These are phyloP conservation scores for Carassius carassius DNA, from an alignment of 2,113 vertebrate species.

Conservation along the genomic window DNA sequence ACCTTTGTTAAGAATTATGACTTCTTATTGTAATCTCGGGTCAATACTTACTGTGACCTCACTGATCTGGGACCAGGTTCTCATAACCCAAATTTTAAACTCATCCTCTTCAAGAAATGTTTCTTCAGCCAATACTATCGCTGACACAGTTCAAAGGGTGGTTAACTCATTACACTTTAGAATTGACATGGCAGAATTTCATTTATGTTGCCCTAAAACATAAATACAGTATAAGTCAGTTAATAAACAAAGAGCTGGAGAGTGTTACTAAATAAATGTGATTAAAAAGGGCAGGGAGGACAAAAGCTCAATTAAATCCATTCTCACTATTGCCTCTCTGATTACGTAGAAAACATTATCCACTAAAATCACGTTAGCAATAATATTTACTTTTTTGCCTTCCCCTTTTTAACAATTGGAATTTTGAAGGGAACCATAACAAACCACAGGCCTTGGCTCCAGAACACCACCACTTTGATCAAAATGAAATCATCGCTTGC, in stretches of 20 bases:
- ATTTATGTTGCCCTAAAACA: neutral
- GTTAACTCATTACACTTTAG: neutral
- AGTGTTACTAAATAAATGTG: slow-evolving; percentile 29
- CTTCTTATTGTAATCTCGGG: neutral
- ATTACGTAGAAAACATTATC: slow-evolving; percentile 62
- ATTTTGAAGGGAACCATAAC: slow-evolving; percentile 64
- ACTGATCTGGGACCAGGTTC: neutral
- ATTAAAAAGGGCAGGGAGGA: slow-evolving; percentile 17
- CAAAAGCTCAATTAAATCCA: slow-evolving; percentile 38
- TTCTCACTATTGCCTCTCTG: slow-evolving; percentile 44
- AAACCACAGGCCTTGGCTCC: slow-evolving; percentile 59
- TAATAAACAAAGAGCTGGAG: slow-evolving; percentile 7
- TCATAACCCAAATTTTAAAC: neutral
- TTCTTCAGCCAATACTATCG: neutral
- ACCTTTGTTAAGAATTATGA: neutral
- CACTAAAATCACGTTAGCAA: slow-evolving; percentile 60
- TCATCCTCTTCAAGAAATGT: neutral
- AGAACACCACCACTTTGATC: slow-evolving; percentile 60
- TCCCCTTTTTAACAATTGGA: slow-evolving; percentile 61
- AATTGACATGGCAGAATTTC: slow-evolving; percentile 11
- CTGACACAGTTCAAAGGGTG: neutral
- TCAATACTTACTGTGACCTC: neutral
- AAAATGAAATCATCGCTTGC: slow-evolving; percentile 70
- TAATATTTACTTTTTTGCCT: slow-evolving; percentile 66
- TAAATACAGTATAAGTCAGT: neutral